Conservation (phyloP, 1,140 invertebrate genomes). For the Ruditapes philippinarum region DNA sequence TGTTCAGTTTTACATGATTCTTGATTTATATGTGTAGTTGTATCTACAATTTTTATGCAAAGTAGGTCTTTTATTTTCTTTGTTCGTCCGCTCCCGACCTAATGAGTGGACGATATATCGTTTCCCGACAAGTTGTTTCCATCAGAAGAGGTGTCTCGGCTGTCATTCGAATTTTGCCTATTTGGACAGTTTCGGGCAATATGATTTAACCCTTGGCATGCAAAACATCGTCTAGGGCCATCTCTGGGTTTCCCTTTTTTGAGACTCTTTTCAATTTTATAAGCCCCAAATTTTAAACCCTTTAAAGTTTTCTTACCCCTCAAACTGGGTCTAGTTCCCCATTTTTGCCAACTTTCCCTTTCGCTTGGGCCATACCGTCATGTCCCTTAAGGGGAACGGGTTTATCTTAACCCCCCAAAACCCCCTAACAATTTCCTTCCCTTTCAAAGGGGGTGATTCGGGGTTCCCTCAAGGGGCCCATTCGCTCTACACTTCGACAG, state of each 20-base stretch:
- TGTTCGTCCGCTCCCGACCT: too few species aligned
- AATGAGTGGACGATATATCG: too few species aligned
- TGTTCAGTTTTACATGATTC: background rate
- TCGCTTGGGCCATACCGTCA: background rate
- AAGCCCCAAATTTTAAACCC: background rate
- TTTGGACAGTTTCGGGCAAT: background rate
- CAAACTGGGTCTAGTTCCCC: background rate
- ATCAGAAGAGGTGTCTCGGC: too few species aligned
- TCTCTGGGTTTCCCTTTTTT: background rate
- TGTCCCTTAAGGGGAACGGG: background rate
- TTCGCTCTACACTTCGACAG: constrained; percentile 43
- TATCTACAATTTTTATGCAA: too few species aligned
- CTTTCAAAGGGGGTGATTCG: background rate
- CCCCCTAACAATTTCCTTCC: background rate
- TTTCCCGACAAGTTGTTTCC: too few species aligned
- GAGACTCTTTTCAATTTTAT: background rate
- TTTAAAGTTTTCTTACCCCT: background rate
- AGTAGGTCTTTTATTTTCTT: too few species aligned
- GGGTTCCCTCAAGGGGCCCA: background rate
- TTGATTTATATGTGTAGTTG: background rate
- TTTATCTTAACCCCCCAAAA: background rate
- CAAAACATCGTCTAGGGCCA: background rate
- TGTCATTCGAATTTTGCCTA: background rate
- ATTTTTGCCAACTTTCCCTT: background rate
- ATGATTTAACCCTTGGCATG: background rate